These are phyloP conservation scores for Hyperoplus lanceolatus DNA, from an alignment of 2,797 vertebrate genomes.

Conservation along the genomic window DNA sequence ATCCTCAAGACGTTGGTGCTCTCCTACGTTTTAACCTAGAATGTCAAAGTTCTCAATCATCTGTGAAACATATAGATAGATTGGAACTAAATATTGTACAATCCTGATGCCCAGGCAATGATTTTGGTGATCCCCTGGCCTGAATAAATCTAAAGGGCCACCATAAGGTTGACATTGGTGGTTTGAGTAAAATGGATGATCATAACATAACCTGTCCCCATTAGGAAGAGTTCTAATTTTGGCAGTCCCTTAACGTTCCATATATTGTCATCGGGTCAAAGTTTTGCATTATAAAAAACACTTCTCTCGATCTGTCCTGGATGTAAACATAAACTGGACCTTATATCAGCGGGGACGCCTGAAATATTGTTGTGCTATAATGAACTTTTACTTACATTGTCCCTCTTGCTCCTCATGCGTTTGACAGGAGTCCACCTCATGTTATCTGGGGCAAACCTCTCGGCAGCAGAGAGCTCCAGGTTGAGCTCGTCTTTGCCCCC, in stretches of 20 bases:
- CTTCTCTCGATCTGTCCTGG: neutral
- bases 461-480: constrained; percentile 66
- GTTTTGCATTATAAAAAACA: no score
- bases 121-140: neutral
- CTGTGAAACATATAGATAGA: neutral
- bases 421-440: constrained; percentile 64
- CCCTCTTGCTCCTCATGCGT: constrained; percentile 73
- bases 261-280: neutral
- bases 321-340: constrained; percentile 12
- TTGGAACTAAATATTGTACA: neutral
- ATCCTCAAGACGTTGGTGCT: neutral
- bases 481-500: constrained; percentile 73
- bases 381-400: constrained; percentile 59
- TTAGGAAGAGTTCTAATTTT: neutral
- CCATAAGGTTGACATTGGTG: neutral
- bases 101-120: neutral
- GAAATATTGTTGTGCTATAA: neutral
- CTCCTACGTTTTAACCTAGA: neutral
- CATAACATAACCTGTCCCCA: neutral
- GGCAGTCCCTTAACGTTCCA: neutral
- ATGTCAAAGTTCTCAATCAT: neutral
- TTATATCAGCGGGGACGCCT: constrained; percentile 1
- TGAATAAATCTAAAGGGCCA: neutral
- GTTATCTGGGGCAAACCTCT: constrained; percentile 68
- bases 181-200: neutral